Conservation (phyloP, 2,797 vertebrate species). For the Pterois miles region DNA sequence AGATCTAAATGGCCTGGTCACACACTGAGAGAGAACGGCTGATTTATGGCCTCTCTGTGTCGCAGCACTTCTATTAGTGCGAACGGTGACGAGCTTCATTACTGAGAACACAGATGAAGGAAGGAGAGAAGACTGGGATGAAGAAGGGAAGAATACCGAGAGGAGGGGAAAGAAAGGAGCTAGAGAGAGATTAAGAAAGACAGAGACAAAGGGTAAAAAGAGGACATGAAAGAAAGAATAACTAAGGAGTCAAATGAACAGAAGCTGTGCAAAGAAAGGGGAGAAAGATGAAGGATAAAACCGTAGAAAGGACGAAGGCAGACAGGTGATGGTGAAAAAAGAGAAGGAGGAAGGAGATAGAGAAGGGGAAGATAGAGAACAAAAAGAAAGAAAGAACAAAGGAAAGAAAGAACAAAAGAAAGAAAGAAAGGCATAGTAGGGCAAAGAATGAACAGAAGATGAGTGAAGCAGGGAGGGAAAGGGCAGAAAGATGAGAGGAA, state of each 20-base stretch:
- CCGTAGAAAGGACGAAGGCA: no score
- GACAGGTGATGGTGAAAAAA: no score
- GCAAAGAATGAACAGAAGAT: no score
- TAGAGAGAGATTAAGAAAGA: no score
- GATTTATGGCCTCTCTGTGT: conserved; percentile 60
- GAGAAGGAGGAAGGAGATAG: neutral
- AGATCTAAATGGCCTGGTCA: conserved; percentile 37
- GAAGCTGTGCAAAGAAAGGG: neutral
- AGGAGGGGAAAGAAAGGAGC: neutral
- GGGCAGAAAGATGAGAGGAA: no score
- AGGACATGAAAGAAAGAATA: no score
- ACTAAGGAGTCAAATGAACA: no score
- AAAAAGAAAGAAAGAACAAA: no score
- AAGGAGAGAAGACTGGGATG: neutral
- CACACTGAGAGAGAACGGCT: conserved; percentile 3
- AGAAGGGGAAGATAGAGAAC: neutral
- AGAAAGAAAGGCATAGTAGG: no score
- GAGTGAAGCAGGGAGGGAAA: no score
- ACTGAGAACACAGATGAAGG: conserved; percentile 23
- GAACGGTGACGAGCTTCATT: conserved; percentile 54
- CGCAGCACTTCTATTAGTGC: conserved; percentile 38
- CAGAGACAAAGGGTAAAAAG: no score
- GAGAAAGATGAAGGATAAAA: neutral
- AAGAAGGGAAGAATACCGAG: neutral
- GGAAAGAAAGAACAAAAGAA: no score